phyloP scores from a whole-genome alignment of 64 coral and sea anemone species.

The Dendronephthya gigantea region DNA sequence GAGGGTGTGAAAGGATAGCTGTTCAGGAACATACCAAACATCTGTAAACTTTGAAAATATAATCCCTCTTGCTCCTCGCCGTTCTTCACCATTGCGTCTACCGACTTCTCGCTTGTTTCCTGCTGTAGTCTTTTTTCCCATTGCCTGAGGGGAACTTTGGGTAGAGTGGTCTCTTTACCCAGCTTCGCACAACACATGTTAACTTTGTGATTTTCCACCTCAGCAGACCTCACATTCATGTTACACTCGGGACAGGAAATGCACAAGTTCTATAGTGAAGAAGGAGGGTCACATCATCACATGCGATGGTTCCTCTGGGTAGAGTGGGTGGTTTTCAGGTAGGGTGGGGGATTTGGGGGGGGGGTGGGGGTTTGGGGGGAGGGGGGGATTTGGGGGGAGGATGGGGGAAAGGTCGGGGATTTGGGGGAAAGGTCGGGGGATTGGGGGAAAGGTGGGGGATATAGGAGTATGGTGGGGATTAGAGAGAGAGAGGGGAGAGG shows the following conservation, averaged over 20 bases:
- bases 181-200: constrained; percentile 56
- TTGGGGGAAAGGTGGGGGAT: too few species aligned
- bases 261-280: constrained; percentile 20
- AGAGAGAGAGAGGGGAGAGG: too few species aligned
- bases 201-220: constrained; percentile 47
- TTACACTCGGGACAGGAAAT: constrained; percentile 61
- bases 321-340: too few species aligned
- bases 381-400: too few species aligned
- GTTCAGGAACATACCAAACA: constrained; percentile 40
- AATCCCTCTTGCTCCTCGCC: constrained; percentile 41
- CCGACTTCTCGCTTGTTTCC: constrained; percentile 64
- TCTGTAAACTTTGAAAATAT: constrained; percentile 53
- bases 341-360: too few species aligned
- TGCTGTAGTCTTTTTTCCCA: constrained; percentile 74
- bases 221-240: constrained; percentile 39
- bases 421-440: too few species aligned
- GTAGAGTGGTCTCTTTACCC: constrained; percentile 9
- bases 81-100: constrained; percentile 39
- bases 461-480: too few species aligned
- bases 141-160: constrained; percentile 57
- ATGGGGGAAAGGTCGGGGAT: too few species aligned
- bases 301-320: too few species aligned
- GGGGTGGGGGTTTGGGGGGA: too few species aligned
- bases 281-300: too few species aligned
- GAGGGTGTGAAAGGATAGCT: background rate